Conservation (phyloP, 1,140 invertebrate species). For the Globodera rostochiensis region DNA sequence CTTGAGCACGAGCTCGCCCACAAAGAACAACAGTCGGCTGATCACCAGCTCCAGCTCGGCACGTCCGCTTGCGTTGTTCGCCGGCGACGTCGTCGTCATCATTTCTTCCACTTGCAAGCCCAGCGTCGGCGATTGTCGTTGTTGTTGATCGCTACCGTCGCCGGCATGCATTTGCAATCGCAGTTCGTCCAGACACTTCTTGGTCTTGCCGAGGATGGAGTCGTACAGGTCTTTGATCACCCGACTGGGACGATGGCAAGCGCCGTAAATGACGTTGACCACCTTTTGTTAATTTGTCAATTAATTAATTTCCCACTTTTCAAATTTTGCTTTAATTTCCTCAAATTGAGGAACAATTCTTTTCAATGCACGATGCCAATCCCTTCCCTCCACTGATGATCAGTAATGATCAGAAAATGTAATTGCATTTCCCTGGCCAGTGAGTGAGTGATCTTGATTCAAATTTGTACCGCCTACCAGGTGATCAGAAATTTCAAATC, state of each 20-base stretch:
- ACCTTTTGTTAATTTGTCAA: background rate
- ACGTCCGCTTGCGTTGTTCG: background rate
- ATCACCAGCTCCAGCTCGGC: constrained; percentile 21
- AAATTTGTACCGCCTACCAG: no score
- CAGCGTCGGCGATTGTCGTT: background rate
- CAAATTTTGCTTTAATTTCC: no score
- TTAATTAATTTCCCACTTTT: background rate
- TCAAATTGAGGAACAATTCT: no score
- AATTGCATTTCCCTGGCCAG: no score
- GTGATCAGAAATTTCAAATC: no score
- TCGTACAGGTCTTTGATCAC: constrained; percentile 11
- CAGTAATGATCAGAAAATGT: no score
- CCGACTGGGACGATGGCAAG: constrained; percentile 23
- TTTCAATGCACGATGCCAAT: no score
- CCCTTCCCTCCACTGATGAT: no score
- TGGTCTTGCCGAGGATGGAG: background rate
- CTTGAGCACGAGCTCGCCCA: constrained; percentile 41
- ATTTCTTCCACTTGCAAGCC: background rate
- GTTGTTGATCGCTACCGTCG: background rate
- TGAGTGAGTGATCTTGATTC: no score
- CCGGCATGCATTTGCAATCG: background rate
- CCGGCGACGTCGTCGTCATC: background rate
- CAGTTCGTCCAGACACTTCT: background rate
- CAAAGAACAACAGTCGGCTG: constrained; percentile 36
- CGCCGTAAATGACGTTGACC: constrained; percentile 34